Conservation (phyloP, 2,113 vertebrate species). For the Hypomesus transpacificus region DNA sequence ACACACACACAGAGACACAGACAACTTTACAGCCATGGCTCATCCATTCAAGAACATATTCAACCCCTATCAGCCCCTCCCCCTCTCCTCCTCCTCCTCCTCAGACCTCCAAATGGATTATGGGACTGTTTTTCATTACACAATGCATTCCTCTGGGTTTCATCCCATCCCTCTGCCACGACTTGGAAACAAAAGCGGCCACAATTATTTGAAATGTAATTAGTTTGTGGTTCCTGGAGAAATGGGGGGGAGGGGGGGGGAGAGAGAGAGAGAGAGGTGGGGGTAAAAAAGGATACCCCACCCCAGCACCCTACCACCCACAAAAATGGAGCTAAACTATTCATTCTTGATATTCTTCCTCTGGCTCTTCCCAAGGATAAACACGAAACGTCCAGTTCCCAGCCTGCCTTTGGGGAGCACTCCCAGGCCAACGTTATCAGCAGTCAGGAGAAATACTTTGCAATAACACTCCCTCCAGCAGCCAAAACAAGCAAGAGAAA, state of each 20-base stretch:
- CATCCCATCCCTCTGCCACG: constrained; percentile 20
- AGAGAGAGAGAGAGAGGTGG: background rate
- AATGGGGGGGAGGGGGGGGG: background rate
- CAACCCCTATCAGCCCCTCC: constrained; percentile 8
- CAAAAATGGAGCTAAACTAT: no score
- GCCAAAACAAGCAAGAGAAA: background rate
- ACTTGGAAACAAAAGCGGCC: constrained; percentile 15
- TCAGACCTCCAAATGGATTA: background rate
- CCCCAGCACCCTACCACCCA: background rate
- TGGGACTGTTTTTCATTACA: constrained; percentile 6
- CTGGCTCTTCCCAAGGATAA: constrained; percentile 10
- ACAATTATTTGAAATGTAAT: constrained; percentile 46
- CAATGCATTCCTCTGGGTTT: constrained; percentile 14
- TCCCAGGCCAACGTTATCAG: constrained; percentile 1
- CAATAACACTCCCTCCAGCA: constrained; percentile 5
- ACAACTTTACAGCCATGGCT: background rate
- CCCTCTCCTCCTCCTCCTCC: background rate
- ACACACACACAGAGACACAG: no score
- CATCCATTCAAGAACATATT: constrained; percentile 12
- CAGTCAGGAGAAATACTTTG: background rate
- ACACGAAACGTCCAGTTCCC: constrained; percentile 13
- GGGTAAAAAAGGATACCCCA: background rate
- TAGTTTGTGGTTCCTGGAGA: constrained; percentile 36
- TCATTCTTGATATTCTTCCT: constrained; percentile 9
- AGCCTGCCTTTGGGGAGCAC: background rate